Conservation (phyloP, 2,888 invertebrate genomes). For the Drosophila hamatofila region DNA sequence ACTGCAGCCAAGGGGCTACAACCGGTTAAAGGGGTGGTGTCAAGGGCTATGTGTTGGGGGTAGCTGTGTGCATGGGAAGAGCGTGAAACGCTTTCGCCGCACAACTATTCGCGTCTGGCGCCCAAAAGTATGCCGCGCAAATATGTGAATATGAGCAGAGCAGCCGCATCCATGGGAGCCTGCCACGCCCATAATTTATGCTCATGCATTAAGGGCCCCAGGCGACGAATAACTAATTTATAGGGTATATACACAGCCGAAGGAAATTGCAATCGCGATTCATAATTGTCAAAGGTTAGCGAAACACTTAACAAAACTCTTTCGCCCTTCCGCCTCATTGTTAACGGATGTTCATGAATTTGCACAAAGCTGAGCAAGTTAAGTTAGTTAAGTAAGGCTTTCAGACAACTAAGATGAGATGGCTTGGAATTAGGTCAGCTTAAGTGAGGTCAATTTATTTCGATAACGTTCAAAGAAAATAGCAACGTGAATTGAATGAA, state of each 20-base stretch:
- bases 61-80: slow-evolving; percentile 40
- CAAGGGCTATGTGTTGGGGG: background rate
- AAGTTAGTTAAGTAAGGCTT: background rate
- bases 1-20: background rate
- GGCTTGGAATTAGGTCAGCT: background rate
- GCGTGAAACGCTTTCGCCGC: slow-evolving; percentile 48
- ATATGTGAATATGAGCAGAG: slow-evolving; percentile 58
- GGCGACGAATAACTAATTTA: slow-evolving; percentile 62
- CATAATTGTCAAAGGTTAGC: slow-evolving; percentile 14
- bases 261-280: slow-evolving; percentile 17
- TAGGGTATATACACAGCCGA: slow-evolving; percentile 44
- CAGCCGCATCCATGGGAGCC: slow-evolving; percentile 1
- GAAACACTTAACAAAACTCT: background rate
- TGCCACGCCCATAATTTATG: slow-evolving; percentile 68
- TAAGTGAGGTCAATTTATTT: background rate
- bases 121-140: slow-evolving; percentile 74
- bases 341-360: background rate
- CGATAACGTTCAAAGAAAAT: too few species aligned
- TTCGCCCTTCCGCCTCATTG: background rate
- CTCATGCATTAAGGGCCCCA: slow-evolving; percentile 68
- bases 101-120: slow-evolving; percentile 46
- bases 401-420: background rate
- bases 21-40: background rate
- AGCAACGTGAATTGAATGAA: too few species aligned
- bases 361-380: background rate